Percentiles rank a stretch among this genome's conserved stretches.
phyloP scores from a whole-genome alignment of 2,113 vertebrate genomes.

The Pygoscelis adeliae region DNA sequence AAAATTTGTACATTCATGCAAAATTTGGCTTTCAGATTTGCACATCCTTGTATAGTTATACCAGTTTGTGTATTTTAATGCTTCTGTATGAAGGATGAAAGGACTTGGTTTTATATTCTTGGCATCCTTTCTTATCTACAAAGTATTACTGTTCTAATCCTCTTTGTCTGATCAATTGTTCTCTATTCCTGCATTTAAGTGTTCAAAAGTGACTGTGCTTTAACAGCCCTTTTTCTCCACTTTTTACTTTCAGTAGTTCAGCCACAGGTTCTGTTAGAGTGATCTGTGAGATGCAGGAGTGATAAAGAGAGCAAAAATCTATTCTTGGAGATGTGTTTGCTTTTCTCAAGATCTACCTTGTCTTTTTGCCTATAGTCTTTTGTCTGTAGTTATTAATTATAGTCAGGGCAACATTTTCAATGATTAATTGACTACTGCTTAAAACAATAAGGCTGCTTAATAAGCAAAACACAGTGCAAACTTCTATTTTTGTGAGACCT shows the following conservation, averaged over 20 bases:
- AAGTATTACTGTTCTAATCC: neutral
- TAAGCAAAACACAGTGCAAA: constrained; percentile 33
- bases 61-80: neutral
- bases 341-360: constrained; percentile 24
- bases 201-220: neutral
- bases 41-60: neutral
- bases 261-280: neutral
- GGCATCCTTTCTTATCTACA: neutral
- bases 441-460: constrained; percentile 74
- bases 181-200: neutral
- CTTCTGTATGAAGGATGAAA: neutral
- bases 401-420: constrained; percentile 61
- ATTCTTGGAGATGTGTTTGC: constrained; percentile 25
- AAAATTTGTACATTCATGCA: neutral
- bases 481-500: neutral
- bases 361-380: constrained; percentile 54
- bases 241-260: neutral
- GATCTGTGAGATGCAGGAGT: neutral
- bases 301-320: constrained; percentile 39
- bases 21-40: neutral
- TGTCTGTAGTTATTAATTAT: constrained; percentile 75
- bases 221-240: neutral
- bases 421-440: constrained; percentile 75
- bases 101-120: neutral
- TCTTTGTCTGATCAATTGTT: neutral